Percentiles rank a stretch among this genome's conserved stretches.
Conservation (phyloP, 1,140 invertebrate genomes). For the Camponotus pennsylvanicus region DNA sequence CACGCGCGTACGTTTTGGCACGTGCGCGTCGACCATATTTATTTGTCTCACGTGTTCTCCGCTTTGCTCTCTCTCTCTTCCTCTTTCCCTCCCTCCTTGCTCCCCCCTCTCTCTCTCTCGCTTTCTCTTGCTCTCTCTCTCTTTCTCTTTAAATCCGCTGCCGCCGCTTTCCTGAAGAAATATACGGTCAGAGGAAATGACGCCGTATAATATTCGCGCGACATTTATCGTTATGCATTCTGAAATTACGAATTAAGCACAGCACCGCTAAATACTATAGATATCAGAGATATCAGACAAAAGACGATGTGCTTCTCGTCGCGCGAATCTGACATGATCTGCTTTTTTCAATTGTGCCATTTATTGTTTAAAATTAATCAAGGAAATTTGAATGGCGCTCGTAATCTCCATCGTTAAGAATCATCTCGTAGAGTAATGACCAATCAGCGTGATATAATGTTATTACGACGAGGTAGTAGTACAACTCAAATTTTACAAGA, state of each 20-base stretch:
- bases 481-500: slow-evolving; percentile 8
- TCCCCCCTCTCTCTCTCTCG: neutral
- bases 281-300: neutral
- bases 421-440: neutral
- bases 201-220: slow-evolving; percentile 65
- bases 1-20: slow-evolving; percentile 72
- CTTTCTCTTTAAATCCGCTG: slow-evolving; percentile 39
- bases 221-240: slow-evolving; percentile 72
- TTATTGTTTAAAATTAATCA: neutral
- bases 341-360: neutral
- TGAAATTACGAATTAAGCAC: slow-evolving; percentile 66
- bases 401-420: neutral
- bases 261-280: slow-evolving; percentile 30
- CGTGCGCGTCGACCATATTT: slow-evolving; percentile 73
- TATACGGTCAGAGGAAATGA: slow-evolving; percentile 61
- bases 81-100: neutral
- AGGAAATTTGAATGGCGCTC: neutral
- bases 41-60: slow-evolving; percentile 71
- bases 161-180: slow-evolving; percentile 56
- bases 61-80: slow-evolving; percentile 5
- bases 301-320: neutral
- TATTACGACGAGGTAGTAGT: neutral
- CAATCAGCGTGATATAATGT: neutral
- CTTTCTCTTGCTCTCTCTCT: neutral
- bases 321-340: slow-evolving; percentile 13